Evolutionary conservation across 2,113 vertebrate genomes (phyloP).

Genomic region (Psilopsiagon aurifrons): DNA sequence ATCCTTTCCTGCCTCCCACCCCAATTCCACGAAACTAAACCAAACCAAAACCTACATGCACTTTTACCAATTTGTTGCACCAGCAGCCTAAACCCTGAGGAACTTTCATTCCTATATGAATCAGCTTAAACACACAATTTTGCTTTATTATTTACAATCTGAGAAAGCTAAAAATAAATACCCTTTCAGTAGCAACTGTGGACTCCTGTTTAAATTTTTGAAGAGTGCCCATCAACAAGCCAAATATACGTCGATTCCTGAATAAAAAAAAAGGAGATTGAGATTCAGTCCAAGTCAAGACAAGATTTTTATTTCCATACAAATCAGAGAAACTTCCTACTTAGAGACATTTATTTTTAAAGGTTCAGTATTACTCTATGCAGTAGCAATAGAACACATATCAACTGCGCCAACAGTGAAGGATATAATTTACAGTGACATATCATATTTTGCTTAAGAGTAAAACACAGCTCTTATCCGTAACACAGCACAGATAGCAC

Average conservation of each 20-base stretch:
- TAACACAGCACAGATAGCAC: neutral
- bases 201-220: conserved; percentile 99
- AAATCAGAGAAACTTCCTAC: neutral
- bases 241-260: conserved; percentile 99
- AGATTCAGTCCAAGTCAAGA: neutral
- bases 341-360: neutral
- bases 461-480: neutral
- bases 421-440: neutral
- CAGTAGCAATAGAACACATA: neutral
- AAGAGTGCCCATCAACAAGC: conserved; percentile 98
- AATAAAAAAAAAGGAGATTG: neutral
- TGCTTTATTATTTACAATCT: neutral
- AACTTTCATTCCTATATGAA: neutral
- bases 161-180: conserved; percentile 64
- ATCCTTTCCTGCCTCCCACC: neutral
- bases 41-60: neutral
- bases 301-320: neutral
- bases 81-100: neutral
- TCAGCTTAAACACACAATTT: neutral
- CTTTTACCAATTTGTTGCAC: neutral
- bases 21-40: neutral
- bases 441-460: neutral
- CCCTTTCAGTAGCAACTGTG: conserved; percentile 92
- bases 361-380: neutral
- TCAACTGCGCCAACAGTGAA: neutral